phyloP scores from a whole-genome alignment of 2,113 vertebrate genomes.

The Gymnocephalus cernua region DNA sequence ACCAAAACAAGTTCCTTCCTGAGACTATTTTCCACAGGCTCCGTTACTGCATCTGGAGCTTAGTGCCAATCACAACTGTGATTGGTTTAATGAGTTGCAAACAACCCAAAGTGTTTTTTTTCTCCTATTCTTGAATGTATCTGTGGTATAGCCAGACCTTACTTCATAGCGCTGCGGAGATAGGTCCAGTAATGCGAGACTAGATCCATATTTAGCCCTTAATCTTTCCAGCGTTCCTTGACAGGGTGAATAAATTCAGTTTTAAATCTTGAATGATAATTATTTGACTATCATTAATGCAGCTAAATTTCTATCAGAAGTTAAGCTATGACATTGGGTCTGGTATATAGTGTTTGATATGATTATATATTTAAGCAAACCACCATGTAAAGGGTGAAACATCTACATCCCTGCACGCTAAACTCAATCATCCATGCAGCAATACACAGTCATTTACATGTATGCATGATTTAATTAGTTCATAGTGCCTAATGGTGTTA shows the following conservation, averaged over 20 bases:
- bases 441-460: not conserved
- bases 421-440: constrained; percentile 6
- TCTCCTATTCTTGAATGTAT: no score
- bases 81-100: no score
- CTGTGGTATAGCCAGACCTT: no score
- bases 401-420: not conserved
- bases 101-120: no score
- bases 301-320: not conserved
- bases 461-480: constrained; percentile 22
- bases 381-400: not conserved
- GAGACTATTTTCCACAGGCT: no score
- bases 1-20: no score
- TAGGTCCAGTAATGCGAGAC: no score
- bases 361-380: not conserved
- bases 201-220: not conserved
- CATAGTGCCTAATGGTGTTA: not conserved
- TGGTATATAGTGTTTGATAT: not conserved
- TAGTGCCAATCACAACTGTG: no score
- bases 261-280: not conserved
- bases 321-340: not conserved
- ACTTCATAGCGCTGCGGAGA: no score
- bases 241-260: not conserved
- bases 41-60: no score
- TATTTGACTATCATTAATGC: not conserved
- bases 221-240: not conserved